phyloP scores from a whole-genome alignment of 2,797 vertebrate species.

The Eupleurogrammus muticus region DNA sequence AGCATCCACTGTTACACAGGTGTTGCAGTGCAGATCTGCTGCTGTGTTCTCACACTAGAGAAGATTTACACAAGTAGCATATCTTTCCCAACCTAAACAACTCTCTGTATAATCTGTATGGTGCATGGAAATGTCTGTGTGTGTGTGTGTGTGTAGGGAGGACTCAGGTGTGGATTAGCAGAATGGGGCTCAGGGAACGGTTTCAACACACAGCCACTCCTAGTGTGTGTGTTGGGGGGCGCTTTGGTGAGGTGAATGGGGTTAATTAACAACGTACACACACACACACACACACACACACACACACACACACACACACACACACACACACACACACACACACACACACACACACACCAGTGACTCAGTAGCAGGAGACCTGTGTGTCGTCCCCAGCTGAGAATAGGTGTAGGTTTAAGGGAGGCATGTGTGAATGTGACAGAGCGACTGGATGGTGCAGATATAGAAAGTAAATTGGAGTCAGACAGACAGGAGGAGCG shows the following conservation, averaged over 20 bases:
- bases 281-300: conserved; percentile 30
- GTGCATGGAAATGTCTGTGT: conserved; percentile 2
- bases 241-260: conserved; percentile 66
- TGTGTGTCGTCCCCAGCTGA: conserved; percentile 57
- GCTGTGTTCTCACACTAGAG: conserved; percentile 63
- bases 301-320: conserved; percentile 37
- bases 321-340: conserved; percentile 36
- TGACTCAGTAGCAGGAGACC: conserved; percentile 39
- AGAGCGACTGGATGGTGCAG: conserved; percentile 60
- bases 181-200: conserved; percentile 64
- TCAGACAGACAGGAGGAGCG: conserved; percentile 45
- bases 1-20: conserved; percentile 62
- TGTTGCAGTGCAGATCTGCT: conserved; percentile 71
- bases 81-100: conserved; percentile 61
- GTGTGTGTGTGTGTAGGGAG: conserved; percentile 15
- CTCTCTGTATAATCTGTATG: conserved; percentile 33
- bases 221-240: conserved; percentile 35
- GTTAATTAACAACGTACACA: conserved; percentile 81
- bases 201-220: conserved; percentile 67
- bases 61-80: conserved; percentile 58
- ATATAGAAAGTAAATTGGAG: conserved; percentile 71
- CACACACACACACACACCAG: conserved; percentile 24
- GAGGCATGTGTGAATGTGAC: conserved; percentile 58
- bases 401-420: conserved; percentile 44
- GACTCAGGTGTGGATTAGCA: conserved; percentile 81